Conservation (phyloP, 1,140 invertebrate genomes). For the Nymphalis io region DNA sequence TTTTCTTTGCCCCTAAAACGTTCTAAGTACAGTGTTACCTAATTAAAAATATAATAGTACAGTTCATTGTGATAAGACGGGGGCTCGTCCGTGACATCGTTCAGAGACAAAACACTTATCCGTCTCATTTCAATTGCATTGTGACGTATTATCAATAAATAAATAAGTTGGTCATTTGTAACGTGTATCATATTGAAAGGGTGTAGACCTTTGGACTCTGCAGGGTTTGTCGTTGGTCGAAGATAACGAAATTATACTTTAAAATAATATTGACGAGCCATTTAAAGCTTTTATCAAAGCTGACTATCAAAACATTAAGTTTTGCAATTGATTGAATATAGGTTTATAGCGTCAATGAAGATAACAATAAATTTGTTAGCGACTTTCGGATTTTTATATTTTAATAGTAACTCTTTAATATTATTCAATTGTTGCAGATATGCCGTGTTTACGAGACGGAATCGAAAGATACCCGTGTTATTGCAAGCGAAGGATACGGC, state of each 20-base stretch:
- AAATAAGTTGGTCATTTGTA: constrained; percentile 51
- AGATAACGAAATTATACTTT: background rate
- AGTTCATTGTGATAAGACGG: constrained; percentile 47
- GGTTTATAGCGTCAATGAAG: background rate
- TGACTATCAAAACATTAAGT: background rate
- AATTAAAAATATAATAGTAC: constrained; percentile 20
- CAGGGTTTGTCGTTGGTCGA: background rate
- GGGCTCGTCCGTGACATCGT: constrained; percentile 74
- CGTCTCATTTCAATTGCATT: constrained; percentile 58
- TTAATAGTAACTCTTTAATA: background rate
- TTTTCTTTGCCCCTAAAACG: constrained; percentile 11
- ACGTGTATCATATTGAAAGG: constrained; percentile 36
- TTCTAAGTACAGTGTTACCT: constrained; percentile 28
- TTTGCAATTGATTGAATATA: background rate
- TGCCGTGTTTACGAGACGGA: constrained; percentile 80
- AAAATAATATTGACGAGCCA: background rate
- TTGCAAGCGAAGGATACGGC: constrained; percentile 84
- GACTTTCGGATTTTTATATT: too few species aligned
- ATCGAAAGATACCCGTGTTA: constrained; percentile 80
- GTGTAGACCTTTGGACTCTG: constrained; percentile 46
- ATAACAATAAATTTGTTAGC: background rate
- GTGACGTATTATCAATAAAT: constrained; percentile 55
- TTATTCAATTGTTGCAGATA: constrained; percentile 74
- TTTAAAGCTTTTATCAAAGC: background rate
- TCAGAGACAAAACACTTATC: constrained; percentile 66